Conservation (phyloP, 2,888 invertebrate species). For the Daptonema setosum region DNA sequence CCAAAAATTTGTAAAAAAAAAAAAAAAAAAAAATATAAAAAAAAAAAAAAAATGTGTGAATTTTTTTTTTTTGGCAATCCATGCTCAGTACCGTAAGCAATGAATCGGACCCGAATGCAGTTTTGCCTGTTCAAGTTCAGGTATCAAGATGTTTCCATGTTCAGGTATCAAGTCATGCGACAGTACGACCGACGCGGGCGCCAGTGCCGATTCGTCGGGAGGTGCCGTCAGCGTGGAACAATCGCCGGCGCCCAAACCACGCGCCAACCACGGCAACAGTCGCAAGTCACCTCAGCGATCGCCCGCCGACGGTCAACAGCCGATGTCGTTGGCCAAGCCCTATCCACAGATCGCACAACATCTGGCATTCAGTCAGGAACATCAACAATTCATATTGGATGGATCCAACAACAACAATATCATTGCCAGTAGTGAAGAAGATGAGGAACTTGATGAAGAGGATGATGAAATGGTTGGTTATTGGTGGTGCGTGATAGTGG, state of each 20-base stretch:
- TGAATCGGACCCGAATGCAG: no score
- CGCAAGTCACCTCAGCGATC: no score
- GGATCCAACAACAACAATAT: background rate
- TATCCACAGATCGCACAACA: slow-evolving; percentile 9
- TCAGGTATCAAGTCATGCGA: slow-evolving; percentile 4
- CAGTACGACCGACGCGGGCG: background rate
- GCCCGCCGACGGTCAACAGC: background rate
- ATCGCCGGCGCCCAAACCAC: background rate
- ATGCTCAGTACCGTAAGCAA: no score
- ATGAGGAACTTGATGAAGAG: slow-evolving; percentile 9
- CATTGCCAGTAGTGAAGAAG: slow-evolving; percentile 20
- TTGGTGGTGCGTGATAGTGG: slow-evolving; percentile 12
- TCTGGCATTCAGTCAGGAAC: slow-evolving; percentile 8
- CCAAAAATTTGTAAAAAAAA: no score
- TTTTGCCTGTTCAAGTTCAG: no score
- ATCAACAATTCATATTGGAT: slow-evolving; percentile 9
- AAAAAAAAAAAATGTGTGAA: no score
- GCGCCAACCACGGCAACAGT: no score
- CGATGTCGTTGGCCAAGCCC: slow-evolving; percentile 5
- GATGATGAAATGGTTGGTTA: slow-evolving; percentile 30
- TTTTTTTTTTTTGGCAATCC: no score
- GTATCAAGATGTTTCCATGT: slow-evolving; percentile 5
- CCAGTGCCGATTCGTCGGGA: background rate
- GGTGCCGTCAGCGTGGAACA: no score
- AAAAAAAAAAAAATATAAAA: no score